These are phyloP conservation scores for Cotesia glomerata DNA, from an alignment of 1,140 invertebrate species.

Conservation along the genomic window DNA sequence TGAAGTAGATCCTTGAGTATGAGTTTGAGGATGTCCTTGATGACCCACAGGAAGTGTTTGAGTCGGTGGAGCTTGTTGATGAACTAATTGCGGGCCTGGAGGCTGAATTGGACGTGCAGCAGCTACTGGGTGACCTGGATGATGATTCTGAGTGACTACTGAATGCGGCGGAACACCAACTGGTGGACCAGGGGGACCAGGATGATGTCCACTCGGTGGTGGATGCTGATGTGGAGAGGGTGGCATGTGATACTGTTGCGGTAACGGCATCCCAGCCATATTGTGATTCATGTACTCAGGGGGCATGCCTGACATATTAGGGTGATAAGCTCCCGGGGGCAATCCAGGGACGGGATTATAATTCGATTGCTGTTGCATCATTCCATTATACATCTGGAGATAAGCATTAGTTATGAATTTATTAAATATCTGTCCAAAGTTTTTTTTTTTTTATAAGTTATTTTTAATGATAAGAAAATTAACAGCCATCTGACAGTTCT, in stretches of 20 bases:
- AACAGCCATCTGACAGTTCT: too few relatives aligned
- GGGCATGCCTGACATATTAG: slow-evolving; percentile 47
- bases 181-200: slow-evolving; percentile 40
- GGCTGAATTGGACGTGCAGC: not conserved
- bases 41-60: too few relatives aligned
- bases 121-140: not conserved
- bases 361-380: slow-evolving; percentile 46
- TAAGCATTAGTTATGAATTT: slow-evolving; percentile 17
- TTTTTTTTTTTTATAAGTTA: not conserved
- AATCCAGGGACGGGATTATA: slow-evolving; percentile 32
- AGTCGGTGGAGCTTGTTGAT: not conserved
- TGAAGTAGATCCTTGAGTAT: not conserved
- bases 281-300: slow-evolving; percentile 46
- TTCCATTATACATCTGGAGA: slow-evolving; percentile 54
- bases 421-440: slow-evolving; percentile 6
- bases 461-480: not conserved
- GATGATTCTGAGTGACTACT: not conserved
- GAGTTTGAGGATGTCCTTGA: not conserved
- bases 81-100: not conserved
- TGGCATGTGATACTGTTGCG: slow-evolving; percentile 55
- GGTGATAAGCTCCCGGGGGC: slow-evolving; percentile 42
- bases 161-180: not conserved
- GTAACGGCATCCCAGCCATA: slow-evolving; percentile 48
- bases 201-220: slow-evolving; percentile 36
- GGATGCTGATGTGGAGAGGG: slow-evolving; percentile 43